phyloP scores from a whole-genome alignment of 2,113 vertebrate species.

The Takifugu bimaculatus region DNA sequence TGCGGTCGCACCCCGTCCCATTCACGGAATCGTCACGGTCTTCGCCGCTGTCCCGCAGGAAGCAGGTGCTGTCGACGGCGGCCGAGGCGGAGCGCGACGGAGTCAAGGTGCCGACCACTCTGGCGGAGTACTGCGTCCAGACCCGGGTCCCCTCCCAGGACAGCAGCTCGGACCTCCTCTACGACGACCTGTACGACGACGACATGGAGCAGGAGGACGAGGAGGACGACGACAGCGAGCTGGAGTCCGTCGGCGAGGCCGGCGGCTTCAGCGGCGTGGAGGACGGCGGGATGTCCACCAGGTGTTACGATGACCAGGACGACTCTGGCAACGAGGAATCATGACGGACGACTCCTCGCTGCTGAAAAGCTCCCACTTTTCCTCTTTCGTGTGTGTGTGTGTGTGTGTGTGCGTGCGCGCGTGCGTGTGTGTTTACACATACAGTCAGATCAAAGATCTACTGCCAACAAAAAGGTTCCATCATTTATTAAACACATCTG shows the following conservation, averaged over 20 bases:
- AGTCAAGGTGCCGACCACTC: conserved; percentile 94
- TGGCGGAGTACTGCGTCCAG: conserved; percentile 99
- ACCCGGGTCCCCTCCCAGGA: conserved; percentile 98
- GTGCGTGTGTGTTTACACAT: conserved; percentile 30
- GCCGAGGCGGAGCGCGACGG: conserved; percentile 95
- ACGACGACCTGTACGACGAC: conserved; percentile 94
- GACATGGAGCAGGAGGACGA: conserved; percentile 95
- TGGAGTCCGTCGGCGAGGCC: conserved; percentile 86
- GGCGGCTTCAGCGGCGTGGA: conserved; percentile 83
- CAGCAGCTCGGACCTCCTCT: conserved; percentile 98
- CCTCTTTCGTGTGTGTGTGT: conserved; percentile 3
- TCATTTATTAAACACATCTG: conserved; percentile 56
- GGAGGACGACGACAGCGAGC: conserved; percentile 85
- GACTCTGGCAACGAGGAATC: conserved; percentile 98
- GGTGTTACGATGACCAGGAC: conserved; percentile 92
- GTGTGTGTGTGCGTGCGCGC: conserved; percentile 7
- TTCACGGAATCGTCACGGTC: too few relatives aligned
- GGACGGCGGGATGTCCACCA: conserved; percentile 84
- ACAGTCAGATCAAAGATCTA: conserved; percentile 60
- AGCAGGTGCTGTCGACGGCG: conserved; percentile 93
- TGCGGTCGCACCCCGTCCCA: too few relatives aligned
- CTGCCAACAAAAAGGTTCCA: conserved; percentile 59
- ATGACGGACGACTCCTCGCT: conserved; percentile 66
- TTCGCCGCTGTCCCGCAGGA: conserved; percentile 67
- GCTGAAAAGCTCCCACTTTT: conserved; percentile 4